Base-by-base conservation (phyloP, 2,888 invertebrate genomes). In the Synanthedon formicaeformis region DNA sequence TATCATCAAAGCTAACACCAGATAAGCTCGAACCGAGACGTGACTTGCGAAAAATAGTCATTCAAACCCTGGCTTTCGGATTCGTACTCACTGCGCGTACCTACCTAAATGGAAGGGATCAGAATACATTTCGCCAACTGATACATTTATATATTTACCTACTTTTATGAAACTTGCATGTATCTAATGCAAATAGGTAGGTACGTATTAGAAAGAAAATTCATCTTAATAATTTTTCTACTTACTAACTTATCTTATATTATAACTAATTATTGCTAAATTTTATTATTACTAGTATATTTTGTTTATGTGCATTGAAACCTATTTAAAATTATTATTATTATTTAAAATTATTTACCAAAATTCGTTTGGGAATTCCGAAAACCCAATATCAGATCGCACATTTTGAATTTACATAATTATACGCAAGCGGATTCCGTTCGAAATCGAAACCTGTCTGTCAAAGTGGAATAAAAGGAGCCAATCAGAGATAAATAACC, bases 401-500 rank as follows among this genome's bases (percentile, higher is more conserved):
- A 55, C 58, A 64, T 62, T 60, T 34, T 60, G 50, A 66, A 60
- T 74, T 73, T 65, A 67, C 75, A 70, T 73, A 68, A 68, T 63
- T 73, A 75, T 74, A 70, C 71, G 68, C 65, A 63, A 62, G 62
- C 63, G 67, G 69, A 72, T 72, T 75, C 70, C 72, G 69, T 73
- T 75, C 66, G 66, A 69, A 76, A 83, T 81, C 75, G 76, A 74
- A 79, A 80, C 75, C 78, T 79, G 79, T 78, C 82, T 75, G 81
- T 81, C 77, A 79, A 82, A 78, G 72, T 75, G 81, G 75, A 78
- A 83, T 83, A 80, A 79, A 81, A 77, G 76, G 72, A 80, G 72
- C 81, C 82, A 86, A 86, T 86, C 83, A 83, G 81, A 86, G 82
- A 84, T 86, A 85, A 85, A 84, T 81, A 85, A 83, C 81, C 71